Conservation (phyloP, 2,797 vertebrate species). For the Brachyalestes nurse region DNA sequence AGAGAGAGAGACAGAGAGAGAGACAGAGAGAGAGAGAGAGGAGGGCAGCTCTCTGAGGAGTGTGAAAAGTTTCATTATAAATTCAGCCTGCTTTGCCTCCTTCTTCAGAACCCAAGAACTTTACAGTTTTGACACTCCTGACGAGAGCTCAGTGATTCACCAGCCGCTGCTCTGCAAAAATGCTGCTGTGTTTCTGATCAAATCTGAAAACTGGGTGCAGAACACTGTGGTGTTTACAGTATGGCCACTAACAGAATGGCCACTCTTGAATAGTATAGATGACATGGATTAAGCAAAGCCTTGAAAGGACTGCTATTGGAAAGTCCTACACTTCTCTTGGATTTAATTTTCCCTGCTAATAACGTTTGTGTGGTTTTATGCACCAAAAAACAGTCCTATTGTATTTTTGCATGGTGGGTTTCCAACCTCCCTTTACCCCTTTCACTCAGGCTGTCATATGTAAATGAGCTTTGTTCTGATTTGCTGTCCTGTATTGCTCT, state of each 20-base stretch:
- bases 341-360: too few species aligned
- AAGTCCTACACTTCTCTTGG: too few species aligned
- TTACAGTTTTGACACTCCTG: constrained; percentile 48
- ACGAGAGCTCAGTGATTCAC: constrained; percentile 24
- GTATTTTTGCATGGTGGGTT: too few species aligned
- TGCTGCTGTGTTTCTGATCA: not conserved
- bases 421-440: too few species aligned
- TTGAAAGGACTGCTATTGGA: not conserved
- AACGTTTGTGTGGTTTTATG: too few species aligned
- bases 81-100: constrained; percentile 45
- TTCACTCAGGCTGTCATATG: too few species aligned
- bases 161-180: constrained; percentile 1
- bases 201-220: not conserved
- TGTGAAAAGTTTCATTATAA: constrained; percentile 47
- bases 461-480: too few species aligned
- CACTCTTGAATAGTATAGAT: constrained; percentile 23
- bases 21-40: constrained; percentile 30
- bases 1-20: constrained; percentile 28
- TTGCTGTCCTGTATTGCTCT: too few species aligned
- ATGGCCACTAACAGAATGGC: constrained; percentile 16
- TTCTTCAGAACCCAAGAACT: constrained; percentile 39
- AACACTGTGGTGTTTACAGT: not conserved
- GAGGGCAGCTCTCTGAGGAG: constrained; percentile 26
- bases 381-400: too few species aligned
- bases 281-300: constrained; percentile 25